Evolutionary conservation across 2,797 vertebrate genomes (phyloP).

Genomic region (Neomorphus geoffroyi): DNA sequence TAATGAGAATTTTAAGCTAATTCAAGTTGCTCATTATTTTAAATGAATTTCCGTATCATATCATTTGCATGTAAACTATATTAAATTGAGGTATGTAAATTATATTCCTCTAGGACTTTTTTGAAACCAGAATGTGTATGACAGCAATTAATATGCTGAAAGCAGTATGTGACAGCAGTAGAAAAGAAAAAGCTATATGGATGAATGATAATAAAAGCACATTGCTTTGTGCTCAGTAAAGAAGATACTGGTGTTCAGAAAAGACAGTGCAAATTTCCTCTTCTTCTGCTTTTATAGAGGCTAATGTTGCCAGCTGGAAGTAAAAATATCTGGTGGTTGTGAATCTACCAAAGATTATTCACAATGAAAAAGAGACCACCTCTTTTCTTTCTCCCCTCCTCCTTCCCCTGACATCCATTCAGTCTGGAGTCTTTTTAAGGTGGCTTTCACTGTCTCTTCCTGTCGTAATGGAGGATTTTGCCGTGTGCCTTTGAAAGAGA

Average conservation of each 20-base stretch:
- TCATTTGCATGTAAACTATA: background rate
- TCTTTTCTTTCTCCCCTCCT: background rate
- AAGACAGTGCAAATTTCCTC: background rate
- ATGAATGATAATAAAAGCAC: background rate
- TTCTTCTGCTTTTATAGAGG: background rate
- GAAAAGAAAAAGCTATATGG: background rate
- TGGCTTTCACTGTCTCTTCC: background rate
- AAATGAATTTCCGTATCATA: background rate
- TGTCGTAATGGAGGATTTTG: background rate
- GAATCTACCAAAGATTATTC: background rate
- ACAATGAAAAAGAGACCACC: background rate
- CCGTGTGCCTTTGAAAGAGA: background rate
- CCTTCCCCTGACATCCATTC: background rate
- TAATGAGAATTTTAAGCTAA: background rate
- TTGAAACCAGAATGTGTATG: background rate
- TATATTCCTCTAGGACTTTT: background rate
- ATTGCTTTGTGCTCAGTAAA: background rate
- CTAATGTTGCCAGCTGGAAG: background rate
- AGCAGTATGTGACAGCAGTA: background rate
- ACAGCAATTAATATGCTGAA: background rate
- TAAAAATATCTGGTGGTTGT: background rate
- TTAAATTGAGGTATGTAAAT: background rate
- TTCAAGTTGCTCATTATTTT: background rate
- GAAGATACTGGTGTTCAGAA: background rate
- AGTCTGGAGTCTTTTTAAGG: constrained; percentile 11